Percentiles rank a stretch among this genome's conserved stretches.
These are phyloP conservation scores for Paramisgurnus dabryanus DNA, from an alignment of 2,113 vertebrate species.

Conservation along the genomic window DNA sequence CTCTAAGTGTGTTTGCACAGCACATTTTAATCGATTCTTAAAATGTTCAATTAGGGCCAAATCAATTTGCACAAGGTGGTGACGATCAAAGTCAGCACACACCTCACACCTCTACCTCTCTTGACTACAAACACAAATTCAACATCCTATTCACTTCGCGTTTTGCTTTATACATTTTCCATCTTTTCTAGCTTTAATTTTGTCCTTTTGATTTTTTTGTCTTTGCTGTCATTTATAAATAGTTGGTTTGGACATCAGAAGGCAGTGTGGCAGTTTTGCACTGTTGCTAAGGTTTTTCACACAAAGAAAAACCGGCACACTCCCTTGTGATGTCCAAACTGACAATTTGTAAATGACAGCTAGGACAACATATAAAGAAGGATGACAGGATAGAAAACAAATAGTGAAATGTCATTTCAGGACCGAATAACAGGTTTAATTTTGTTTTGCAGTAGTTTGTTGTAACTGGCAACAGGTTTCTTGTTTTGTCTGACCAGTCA, in stretches of 20 bases:
- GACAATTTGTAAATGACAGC: too few species aligned
- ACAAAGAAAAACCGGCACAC: too few species aligned
- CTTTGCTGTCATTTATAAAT: neutral
- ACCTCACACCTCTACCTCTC: constrained; percentile 19
- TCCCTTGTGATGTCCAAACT: neutral
- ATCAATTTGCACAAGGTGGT: constrained; percentile 50
- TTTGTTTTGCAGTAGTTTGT: too few species aligned
- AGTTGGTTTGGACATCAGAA: neutral
- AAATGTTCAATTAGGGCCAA: constrained; percentile 48
- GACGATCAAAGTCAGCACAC: constrained; percentile 38
- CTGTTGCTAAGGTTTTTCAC: too few species aligned
- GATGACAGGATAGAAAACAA: too few species aligned
- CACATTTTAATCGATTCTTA: constrained; percentile 54
- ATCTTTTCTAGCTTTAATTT: neutral
- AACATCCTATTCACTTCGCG: neutral
- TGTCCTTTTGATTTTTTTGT: neutral
- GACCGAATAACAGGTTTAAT: too few species aligned
- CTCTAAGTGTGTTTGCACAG: constrained; percentile 51
- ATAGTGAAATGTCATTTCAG: neutral
- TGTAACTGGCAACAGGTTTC: neutral
- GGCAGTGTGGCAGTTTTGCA: neutral
- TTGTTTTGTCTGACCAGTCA: constrained; percentile 1
- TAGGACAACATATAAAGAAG: too few species aligned
- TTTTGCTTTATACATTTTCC: neutral
- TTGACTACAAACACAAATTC: constrained; percentile 34